These are phyloP conservation scores for Ibidorhyncha struthersii DNA, from an alignment of 2,113 vertebrate species.

Conservation along the genomic window DNA sequence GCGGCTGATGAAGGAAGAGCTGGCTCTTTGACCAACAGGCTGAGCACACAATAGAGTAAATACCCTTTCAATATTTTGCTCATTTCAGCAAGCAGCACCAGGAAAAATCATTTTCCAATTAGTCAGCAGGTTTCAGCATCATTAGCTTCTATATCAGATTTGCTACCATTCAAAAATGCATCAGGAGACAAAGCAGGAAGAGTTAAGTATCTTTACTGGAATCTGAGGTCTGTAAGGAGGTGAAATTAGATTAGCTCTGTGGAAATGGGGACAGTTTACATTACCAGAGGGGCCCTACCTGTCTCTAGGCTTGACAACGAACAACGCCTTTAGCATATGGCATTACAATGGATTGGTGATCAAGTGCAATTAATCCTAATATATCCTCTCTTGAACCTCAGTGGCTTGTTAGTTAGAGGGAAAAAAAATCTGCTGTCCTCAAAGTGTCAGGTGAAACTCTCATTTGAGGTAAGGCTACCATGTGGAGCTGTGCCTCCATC, in stretches of 20 bases:
- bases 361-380: slow-evolving; percentile 81
- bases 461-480: slow-evolving; percentile 77
- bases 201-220: slow-evolving; percentile 75
- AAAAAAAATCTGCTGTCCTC: slow-evolving; percentile 66
- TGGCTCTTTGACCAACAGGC: neutral
- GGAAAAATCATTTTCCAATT: slow-evolving; percentile 73
- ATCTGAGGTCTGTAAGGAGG: slow-evolving; percentile 71
- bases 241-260: slow-evolving; percentile 75
- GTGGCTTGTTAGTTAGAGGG: slow-evolving; percentile 67
- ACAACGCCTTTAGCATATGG: slow-evolving; percentile 76
- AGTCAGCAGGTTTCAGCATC: slow-evolving; percentile 75
- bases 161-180: slow-evolving; percentile 74
- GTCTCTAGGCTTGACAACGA: slow-evolving; percentile 75
- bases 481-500: slow-evolving; percentile 79
- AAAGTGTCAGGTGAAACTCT: slow-evolving; percentile 78
- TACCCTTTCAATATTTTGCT: slow-evolving; percentile 29
- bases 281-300: slow-evolving; percentile 76
- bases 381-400: slow-evolving; percentile 76
- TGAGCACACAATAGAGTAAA: slow-evolving; percentile 40
- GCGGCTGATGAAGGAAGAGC: neutral
- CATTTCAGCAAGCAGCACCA: slow-evolving; percentile 53
- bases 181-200: slow-evolving; percentile 73
- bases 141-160: slow-evolving; percentile 78
- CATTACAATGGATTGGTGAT: slow-evolving; percentile 77
- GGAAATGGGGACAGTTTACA: slow-evolving; percentile 71